Evolutionary conservation across 2,113 vertebrate genomes (phyloP), one percentile per base, ranked within the genome.

Genomic region (Steatornis caripensis): DNA sequence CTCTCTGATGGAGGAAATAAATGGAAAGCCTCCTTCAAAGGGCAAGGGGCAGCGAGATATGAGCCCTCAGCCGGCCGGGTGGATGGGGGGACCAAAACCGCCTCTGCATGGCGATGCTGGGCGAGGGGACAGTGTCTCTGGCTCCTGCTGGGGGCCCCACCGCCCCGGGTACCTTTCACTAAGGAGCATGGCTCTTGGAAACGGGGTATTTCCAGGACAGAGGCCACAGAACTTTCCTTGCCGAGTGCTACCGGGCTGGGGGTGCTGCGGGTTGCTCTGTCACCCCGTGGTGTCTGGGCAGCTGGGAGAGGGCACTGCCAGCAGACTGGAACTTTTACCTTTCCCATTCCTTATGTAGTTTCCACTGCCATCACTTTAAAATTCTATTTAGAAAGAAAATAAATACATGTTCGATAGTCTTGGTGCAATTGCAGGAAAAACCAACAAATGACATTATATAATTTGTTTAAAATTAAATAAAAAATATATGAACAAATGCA

Each of bases 151-250:
- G 41, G 20, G 20, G 15, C 39, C 26, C 27, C 20, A 1, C 5
- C 0, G 2, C 16, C 57, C 45, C 2, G 2, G 41, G 24, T 5
- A 2, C 12, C 39, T 54, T 10, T 5, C 12, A 10, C 6, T 0
- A 10, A 18, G 2, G 18, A 48, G 37, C 46, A 37, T 4, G 39
- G 0, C n/a, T 32, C 43, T 7, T 21, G 51, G 46, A 48, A 29
- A 23, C 39, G n/a, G 46, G 30, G 3, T 13, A 3, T 20, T 48
- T 5, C 39, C 61, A 60, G 70, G 24, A 45, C 48, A 55, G 43
- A 46, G 37, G 22, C 9, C 21, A 13, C 27, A 8, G 39, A 36
- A 18, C 9, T 7, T 10, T 32, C 53, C 68, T 12, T 41, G n/a
- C 37, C 5, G 7, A 15, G 21, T 15, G 29, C 41, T 27, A 6